Evolutionary conservation across 1,140 invertebrate genomes (phyloP), one percentile per base, ranked within the genome.

Genomic region (Lutraria rhynchaena): DNA sequence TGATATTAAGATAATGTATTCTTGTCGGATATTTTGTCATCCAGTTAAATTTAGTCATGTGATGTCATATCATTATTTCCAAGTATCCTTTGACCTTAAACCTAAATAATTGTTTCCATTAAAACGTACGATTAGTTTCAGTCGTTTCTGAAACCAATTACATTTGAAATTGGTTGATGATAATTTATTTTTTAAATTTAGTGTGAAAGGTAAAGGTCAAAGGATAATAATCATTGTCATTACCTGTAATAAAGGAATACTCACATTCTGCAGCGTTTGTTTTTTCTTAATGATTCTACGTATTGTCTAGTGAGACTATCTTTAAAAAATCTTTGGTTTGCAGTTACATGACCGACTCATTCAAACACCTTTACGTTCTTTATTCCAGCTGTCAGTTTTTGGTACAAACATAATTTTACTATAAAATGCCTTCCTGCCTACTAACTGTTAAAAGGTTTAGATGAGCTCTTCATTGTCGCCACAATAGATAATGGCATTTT

Each of bases 201-300:
- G 44, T 37, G 37, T 46, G 27, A 46, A 41, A 13, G 63, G n/a
- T 49, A 31, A 67, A 67, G 63, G 63, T 67, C 63, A 33, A 67
- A 31, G 63, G 63, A 67, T 67, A 67, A 46, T 11, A 46, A 49
- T 67, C 63, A 67, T 67, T 67, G 41, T 44, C 61, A 65, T 65
- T 65, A 22, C 61, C 63, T 67, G 63, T 67, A 67, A 67, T 67
- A 67, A 67, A 67, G 63, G 41, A 67, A 67, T 67, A 67, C 63
- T 67, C 63, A 67, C 63, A 46, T 46, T 41, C 15, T 41, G 15
- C 37, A 7, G 37, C n/a, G n/a, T n/a, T n/a, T n/a, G n/a, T n/a
- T n/a, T n/a, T n/a, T n/a, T n/a, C n/a, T n/a, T n/a, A n/a, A n/a
- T n/a, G n/a, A n/a, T n/a, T n/a, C n/a, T n/a, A n/a, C n/a, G n/a